These are phyloP conservation scores for Mirza zaza DNA, from an alignment of 2,113 vertebrate species.

Conservation along the genomic window DNA sequence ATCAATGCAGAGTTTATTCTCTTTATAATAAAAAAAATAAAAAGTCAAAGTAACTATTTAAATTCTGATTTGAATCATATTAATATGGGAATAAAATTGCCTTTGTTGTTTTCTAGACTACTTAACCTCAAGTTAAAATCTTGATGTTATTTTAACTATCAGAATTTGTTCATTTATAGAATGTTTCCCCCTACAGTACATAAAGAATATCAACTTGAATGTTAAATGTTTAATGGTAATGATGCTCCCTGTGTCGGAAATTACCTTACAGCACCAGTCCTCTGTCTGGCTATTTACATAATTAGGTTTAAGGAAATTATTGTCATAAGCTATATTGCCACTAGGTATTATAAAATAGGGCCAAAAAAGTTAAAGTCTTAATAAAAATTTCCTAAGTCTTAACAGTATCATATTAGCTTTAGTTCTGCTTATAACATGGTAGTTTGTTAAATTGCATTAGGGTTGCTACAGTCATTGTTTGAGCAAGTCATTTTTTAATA, in stretches of 20 bases:
- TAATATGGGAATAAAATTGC: background rate
- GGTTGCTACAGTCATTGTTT: slow-evolving; percentile 41
- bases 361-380: slow-evolving; percentile 34
- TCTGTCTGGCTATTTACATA: slow-evolving; percentile 19
- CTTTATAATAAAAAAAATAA: background rate
- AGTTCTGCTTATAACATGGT: background rate
- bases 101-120: slow-evolving; percentile 1
- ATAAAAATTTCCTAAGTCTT: background rate
- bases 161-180: background rate
- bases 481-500: slow-evolving; percentile 28
- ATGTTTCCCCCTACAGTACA: slow-evolving; percentile 1
- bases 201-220: slow-evolving; percentile 38
- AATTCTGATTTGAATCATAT: background rate
- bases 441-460: slow-evolving; percentile 35
- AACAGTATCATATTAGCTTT: slow-evolving; percentile 12
- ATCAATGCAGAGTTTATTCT: background rate
- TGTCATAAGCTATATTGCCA: slow-evolving; percentile 41
- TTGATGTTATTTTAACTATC: slow-evolving; percentile 36
- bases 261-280: background rate
- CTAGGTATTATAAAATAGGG: slow-evolving; percentile 6
- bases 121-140: slow-evolving; percentile 33
- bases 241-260: background rate
- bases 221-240: slow-evolving; percentile 5
- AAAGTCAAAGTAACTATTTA: background rate
- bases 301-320: slow-evolving; percentile 47